Evolutionary conservation across 92 coral and sea anemone genomes (phyloP), one percentile per base, ranked within the genome.

Genomic region (Palythoa heliodiscus): DNA sequence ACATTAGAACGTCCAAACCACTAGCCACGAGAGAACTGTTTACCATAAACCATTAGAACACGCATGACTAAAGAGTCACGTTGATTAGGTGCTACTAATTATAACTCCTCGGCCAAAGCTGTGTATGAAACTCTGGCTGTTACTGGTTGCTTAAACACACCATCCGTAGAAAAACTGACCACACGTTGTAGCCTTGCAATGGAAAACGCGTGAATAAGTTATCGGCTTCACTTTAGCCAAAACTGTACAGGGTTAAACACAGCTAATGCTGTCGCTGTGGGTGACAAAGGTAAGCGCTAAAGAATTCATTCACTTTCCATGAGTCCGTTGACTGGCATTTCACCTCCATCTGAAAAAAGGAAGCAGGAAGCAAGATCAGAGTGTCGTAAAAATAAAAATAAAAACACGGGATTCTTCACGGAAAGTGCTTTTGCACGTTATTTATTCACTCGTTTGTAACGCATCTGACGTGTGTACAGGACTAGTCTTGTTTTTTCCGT

Each of bases 271-370:
- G 37, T 7, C 5, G n/a, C 0, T 64, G 43, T 16, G 5, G 37
- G 38, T 10, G 72, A n/a, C 47, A 57, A 25, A 24, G 23, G 48
- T 52, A 52, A 37, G 4, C 55, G 12, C 8, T 11, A 17, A 68
- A 47, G 22, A 22, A 12, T 1, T 64, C 23, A 80, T 67, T 80
- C 74, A 22, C 63, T 80, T 20, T 80, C 84, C 84, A 80, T 64
- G 57, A 80, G 61, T 15, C 74, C 84, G 20, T 80, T 80, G 7
- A 80, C 60, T 5, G 84, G 84, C 58, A 50, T 47, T 80, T 80
- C 74, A 80, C 61, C 75, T 25, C 61, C 75, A 80, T 80, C 84
- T 80, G 77, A 9, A 43, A 11, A 22, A 16, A 80, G 38, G 38
- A 9, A 47, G 37, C 63, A 80, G 19, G 58, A 60, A 78, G 2